Evolutionary conservation across 2,113 vertebrate species (phyloP), one percentile per base, ranked within the genome.

Genomic region (Halcyon senegalensis): DNA sequence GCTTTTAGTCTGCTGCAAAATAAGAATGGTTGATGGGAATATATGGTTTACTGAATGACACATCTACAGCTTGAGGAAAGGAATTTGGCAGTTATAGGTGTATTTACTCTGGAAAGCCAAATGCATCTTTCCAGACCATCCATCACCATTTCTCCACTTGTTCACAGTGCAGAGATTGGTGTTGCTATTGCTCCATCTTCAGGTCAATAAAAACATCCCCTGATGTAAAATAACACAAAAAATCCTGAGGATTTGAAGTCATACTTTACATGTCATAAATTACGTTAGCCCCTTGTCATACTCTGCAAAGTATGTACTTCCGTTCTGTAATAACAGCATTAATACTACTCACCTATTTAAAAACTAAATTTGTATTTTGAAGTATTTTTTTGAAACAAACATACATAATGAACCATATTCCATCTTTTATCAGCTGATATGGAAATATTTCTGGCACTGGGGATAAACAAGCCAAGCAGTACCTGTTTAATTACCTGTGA

Each of bases 51-150:
- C n/a, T 69, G 46, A 88, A 72, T 73, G 51, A 86, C 37, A 68
- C 13, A 41, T 46, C 63, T 69, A 69, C 18, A n/a, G 18, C 18
- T 50, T 6, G 9, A 75, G 25, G n/a, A 76, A 89, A 92, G 31
- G n/a, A 92, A 96, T 90, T 95, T 94, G 79, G 69, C 83, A 95
- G 63, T 88, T 85, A 76, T 35, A 64, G 48, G 28, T 76, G 44
- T 66, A 84, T 73, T 85, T 95, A 78, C 16, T 24, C 44, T 2
- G 5, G 68, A 94, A 94, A 96, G 13, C 14, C 43, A 93, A 97
- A 96, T 83, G n/a, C 75, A 75, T 79, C 87, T 87, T 95, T 67
- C 87, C 63, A 74, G 43, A 73, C 5, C 53, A 96, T 96, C 58
- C 66, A 96, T 95, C 94, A 95, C 46, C 27, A 87, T 79, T 94